Evolutionary conservation across 2,888 invertebrate species (phyloP).

Genomic region (Hypomecis punctinalis): DNA sequence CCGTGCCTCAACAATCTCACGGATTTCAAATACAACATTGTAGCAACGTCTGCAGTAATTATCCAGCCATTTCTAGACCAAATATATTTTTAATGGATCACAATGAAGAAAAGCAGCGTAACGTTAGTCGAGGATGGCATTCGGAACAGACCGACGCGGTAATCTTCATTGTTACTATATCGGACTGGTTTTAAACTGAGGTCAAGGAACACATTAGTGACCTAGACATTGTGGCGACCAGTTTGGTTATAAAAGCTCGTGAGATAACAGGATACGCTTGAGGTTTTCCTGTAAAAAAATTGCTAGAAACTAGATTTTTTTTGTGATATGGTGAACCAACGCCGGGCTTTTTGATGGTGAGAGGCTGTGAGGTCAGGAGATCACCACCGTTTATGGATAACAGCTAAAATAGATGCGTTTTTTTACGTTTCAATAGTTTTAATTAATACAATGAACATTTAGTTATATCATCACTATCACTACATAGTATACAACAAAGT

Average conservation of each 20-base stretch:
- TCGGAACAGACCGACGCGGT: constrained; percentile 1
- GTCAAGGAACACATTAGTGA: constrained; percentile 32
- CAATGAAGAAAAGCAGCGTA: constrained; percentile 1
- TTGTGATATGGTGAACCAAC: neutral
- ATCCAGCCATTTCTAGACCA: neutral
- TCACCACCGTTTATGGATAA: too few relatives aligned
- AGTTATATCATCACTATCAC: too few relatives aligned
- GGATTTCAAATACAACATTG: neutral
- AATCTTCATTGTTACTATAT: constrained; percentile 4
- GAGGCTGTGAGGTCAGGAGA: too few relatives aligned
- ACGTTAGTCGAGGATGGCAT: constrained; percentile 6
- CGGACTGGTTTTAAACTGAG: constrained; percentile 28
- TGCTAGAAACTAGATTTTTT: neutral
- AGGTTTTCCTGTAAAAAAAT: neutral
- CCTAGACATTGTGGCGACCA: constrained; percentile 28
- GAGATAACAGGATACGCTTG: neutral
- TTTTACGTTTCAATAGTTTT: too few relatives aligned
- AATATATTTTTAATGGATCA: constrained; percentile 6
- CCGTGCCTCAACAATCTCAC: neutral
- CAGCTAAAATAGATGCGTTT: too few relatives aligned
- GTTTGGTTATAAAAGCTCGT: constrained; percentile 7
- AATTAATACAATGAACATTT: too few relatives aligned
- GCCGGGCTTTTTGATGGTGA: too few relatives aligned
- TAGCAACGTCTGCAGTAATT: constrained; percentile 1
- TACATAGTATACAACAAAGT: too few relatives aligned